Evolutionary conservation across 2,113 vertebrate genomes (phyloP), one percentile per base, ranked within the genome.

Genomic region (Asarcornis scutulata): DNA sequence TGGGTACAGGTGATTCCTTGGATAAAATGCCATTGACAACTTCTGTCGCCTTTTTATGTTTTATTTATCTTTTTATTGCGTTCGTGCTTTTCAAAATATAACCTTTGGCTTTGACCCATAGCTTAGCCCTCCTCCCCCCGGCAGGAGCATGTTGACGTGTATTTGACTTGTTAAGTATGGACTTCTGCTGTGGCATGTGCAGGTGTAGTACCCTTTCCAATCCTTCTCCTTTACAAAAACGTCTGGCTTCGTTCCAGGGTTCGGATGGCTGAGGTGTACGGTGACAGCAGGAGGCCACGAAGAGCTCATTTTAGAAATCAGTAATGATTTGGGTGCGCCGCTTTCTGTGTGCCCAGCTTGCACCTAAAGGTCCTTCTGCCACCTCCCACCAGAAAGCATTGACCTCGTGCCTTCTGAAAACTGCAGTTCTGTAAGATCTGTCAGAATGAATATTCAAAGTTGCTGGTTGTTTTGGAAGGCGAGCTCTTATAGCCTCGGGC

Each of bases 371-470:
- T 50, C 55, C 31, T 67, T 77, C 36, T 36, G 23, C 32, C 22
- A 3, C 17, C 15, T 73, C 29, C 60, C 7, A 2, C 22, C 15
- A 11, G 48, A 78, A 75, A 22, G 22, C 2, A 0, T 4, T 1
- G 0, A 82, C 17, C 31, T 77, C 38, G 73, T 25, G 56, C 32
- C 42, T 78, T 56, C n/a, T 0, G 0, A 52, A 88, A 86, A 31
- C 52, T 1, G 0, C 31, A 1, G 0, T 55, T 83, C n/a, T 56
- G 29, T 42, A 31, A 18, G 13, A 13, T 59, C 34, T 55, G 21
- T 88, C 59, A 21, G 50, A 76, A 42, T 63, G 5, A 11, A 34
- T 56, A 0, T n/a, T 77, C 14, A 36, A 3, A 40, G 83, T 59
- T 68, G 34, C 67, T 91, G 53, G n/a, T 79, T 0, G 0, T 58